A percentile compares a stretch with the other conserved stretches of the same genome.
phyloP scores from a whole-genome alignment of 2,797 vertebrate genomes.

The Rhinatrema bivittatum region DNA sequence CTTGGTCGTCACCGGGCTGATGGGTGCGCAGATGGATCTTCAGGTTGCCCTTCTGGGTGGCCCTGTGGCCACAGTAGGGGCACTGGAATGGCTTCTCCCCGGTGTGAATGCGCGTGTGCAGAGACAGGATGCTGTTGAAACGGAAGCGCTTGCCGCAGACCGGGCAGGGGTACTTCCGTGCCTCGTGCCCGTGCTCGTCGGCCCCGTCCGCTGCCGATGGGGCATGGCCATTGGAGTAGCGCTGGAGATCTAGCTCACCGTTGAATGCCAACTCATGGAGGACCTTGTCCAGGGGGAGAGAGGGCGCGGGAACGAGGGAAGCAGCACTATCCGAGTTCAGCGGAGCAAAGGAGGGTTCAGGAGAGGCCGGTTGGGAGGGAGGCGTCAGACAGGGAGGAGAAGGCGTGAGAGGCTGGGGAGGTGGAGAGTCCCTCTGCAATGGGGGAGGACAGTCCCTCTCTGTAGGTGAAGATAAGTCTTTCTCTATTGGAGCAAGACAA shows the following conservation, averaged over 20 bases:
- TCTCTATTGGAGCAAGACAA: too few relatives aligned
- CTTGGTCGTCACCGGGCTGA: constrained; percentile 43
- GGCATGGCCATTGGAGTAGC: constrained; percentile 65
- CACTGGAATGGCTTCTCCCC: constrained; percentile 46
- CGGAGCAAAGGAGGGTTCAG: not conserved
- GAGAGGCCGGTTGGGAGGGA: not conserved
- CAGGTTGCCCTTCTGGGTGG: constrained; percentile 56
- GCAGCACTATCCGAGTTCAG: not conserved
- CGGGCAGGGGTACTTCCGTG: constrained; percentile 71
- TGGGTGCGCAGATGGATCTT: constrained; percentile 58
- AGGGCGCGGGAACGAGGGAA: not conserved
- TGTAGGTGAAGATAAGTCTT: too few relatives aligned
- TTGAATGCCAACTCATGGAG: constrained; percentile 59
- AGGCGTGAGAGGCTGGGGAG: not conserved
- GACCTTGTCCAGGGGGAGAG: constrained; percentile 20
- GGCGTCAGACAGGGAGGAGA: not conserved
- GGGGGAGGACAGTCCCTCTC: not conserved
- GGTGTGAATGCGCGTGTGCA: constrained; percentile 81
- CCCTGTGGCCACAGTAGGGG: constrained; percentile 47
- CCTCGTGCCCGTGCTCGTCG: constrained; percentile 37
- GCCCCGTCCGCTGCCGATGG: constrained; percentile 44
- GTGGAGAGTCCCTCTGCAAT: not conserved
- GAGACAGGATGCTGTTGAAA: constrained; percentile 87
- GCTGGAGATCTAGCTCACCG: constrained; percentile 77
- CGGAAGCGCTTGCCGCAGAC: constrained; percentile 87